Conservation (phyloP, 2,797 vertebrate species). For the Cercopithecus petaurista region DNA sequence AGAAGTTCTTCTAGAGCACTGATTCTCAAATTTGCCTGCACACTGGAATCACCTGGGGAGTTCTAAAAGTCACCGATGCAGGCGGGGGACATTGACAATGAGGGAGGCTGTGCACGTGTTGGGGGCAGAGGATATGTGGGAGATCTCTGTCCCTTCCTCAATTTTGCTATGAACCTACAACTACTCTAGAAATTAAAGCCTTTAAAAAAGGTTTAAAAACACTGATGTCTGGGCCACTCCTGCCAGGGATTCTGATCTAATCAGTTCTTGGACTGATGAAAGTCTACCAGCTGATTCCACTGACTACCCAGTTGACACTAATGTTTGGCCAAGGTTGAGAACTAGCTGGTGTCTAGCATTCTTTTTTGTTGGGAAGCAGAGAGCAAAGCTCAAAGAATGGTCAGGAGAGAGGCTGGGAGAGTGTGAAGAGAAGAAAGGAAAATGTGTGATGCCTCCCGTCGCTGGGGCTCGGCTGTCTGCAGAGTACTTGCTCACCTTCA, state of each 20-base stretch:
- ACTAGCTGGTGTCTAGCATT: too few species aligned
- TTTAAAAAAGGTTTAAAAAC: neutral
- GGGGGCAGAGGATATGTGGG: too few species aligned
- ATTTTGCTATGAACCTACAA: neutral
- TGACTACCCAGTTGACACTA: neutral
- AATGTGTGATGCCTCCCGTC: neutral
- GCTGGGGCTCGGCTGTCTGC: neutral
- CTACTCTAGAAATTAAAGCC: neutral
- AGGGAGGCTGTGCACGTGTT: too few species aligned
- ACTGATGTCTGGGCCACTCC: neutral
- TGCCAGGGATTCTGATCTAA: accelerated
- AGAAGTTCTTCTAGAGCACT: neutral
- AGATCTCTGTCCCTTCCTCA: too few species aligned
- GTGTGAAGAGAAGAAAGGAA: neutral
- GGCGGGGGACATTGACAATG: too few species aligned
- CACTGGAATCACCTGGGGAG: too few species aligned
- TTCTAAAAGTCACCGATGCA: too few species aligned
- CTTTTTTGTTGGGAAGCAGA: neutral
- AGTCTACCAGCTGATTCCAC: too few species aligned
- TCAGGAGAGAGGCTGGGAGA: neutral
- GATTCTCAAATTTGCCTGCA: neutral
- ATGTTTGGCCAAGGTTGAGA: neutral
- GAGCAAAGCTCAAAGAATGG: neutral
- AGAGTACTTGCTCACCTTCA: too few species aligned
- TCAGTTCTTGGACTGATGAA: neutral